Evolutionary conservation across 2,113 vertebrate genomes (phyloP).

Genomic region (Oxyruncus cristatus): DNA sequence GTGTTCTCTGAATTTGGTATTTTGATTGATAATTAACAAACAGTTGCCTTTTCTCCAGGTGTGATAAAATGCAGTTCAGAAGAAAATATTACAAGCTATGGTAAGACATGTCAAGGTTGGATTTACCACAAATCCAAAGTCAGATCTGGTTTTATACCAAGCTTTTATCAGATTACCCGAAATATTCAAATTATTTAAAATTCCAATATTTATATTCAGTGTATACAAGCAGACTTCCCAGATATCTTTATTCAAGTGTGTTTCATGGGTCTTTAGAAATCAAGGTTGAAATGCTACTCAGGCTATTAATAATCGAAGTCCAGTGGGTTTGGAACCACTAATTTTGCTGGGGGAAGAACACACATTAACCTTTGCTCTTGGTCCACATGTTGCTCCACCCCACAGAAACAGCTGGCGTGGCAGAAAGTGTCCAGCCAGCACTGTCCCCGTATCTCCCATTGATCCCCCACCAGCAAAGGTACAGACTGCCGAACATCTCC

Average conservation of each 20-base stretch:
- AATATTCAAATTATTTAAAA: not conserved
- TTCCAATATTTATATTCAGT: not conserved
- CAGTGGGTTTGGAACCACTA: not conserved
- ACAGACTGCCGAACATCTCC: not conserved
- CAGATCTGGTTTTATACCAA: not conserved
- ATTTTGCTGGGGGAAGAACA: not conserved
- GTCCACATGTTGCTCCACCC: not conserved
- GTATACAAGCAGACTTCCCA: not conserved
- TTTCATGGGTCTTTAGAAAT: not conserved
- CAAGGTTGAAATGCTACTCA: not conserved
- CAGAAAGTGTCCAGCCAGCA: not conserved
- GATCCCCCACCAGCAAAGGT: not conserved
- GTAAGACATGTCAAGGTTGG: not conserved
- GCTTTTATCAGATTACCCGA: not conserved
- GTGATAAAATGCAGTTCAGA: not conserved
- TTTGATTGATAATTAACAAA: not conserved
- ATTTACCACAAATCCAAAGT: not conserved
- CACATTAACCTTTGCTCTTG: conserved; percentile 35
- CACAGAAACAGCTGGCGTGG: not conserved
- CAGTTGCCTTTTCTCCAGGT: not conserved
- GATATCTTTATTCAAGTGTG: not conserved
- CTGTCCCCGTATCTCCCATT: not conserved
- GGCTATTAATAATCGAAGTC: not conserved
- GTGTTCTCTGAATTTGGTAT: not conserved
- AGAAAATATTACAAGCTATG: not conserved